Base-by-base conservation (phyloP, 2,113 vertebrate genomes). In the Nerophis lumbriciformis region DNA sequence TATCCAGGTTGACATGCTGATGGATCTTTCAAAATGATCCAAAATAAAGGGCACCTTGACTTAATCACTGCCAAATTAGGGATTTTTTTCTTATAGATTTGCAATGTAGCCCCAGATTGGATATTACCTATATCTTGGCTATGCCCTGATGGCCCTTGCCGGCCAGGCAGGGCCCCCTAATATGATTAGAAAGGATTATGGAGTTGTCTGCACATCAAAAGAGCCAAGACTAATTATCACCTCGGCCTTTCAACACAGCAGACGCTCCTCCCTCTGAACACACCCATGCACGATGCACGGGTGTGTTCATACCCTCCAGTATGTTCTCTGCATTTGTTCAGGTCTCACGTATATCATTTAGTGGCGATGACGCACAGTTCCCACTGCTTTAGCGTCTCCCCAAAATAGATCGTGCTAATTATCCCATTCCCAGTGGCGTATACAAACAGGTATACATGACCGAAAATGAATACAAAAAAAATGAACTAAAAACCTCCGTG, bases 171-270 rank as follows among this genome's bases (percentile, higher is more conserved):
- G 80, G 78, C 84, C 76, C 81, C 72, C 71, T 88, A 87, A 89
- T 90, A 83, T 89, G 85, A 90, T 90, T 88, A 87, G 69, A 66
- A 59, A 63, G 69, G 83, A 88, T 90, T 88, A 88, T 58, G 70
- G 69, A 59, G 70, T 84, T 74, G 78, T 87, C 77, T 85, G 83
- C 77, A 87, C 82, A 90, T 90, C 83, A 88, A 90, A 90, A 82
- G 83, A 88, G 83, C 84, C 87, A 79, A 79, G 72, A 82, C 75
- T 83, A 90, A 88, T 90, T 89, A 89, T 79, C 87, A 84, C 85
- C 83, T 74, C 73, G 72, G 86, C 82, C 77, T 87, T 88, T 89
- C 80, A 80, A 71, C 82, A 59, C 48, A 42, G 63, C 77, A 66
- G 55, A 78, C 55, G 37, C 73, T 61, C 70, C 72, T 59, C 72